Percentiles rank a stretch among this genome's conserved stretches.
Evolutionary conservation across 2,888 invertebrate genomes (phyloP).

Genomic region (Hybos culiciformis): DNA sequence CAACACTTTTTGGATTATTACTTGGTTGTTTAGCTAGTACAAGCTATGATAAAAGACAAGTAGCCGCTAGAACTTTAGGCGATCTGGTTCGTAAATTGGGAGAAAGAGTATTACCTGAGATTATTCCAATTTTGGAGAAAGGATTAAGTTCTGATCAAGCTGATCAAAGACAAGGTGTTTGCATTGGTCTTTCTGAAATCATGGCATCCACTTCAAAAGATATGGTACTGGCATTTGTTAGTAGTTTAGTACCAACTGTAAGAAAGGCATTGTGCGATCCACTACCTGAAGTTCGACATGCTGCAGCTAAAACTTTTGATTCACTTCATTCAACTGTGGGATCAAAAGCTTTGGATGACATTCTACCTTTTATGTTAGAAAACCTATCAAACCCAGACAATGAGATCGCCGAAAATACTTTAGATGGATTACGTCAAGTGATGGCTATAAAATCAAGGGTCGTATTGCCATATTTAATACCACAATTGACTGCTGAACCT

Average conservation of each 20-base stretch:
- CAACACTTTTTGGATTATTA: constrained; percentile 81
- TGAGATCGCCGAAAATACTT: constrained; percentile 69
- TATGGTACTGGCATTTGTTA: constrained; percentile 81
- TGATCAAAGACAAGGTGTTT: constrained; percentile 96
- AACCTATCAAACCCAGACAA: constrained; percentile 60
- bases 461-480: constrained; percentile 90
- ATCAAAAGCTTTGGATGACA: constrained; percentile 87
- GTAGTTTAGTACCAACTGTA: constrained; percentile 86
- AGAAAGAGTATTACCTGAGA: constrained; percentile 93
- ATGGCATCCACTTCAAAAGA: constrained; percentile 93
- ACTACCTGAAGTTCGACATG: constrained; percentile 78
- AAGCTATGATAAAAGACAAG: constrained; percentile 91
- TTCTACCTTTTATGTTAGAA: constrained; percentile 80
- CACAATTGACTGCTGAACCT: constrained; percentile 77
- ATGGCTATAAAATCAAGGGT: constrained; percentile 94
- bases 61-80: constrained; percentile 90
- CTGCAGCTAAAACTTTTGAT: constrained; percentile 95
- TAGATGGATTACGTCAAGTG: constrained; percentile 92
- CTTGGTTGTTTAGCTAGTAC: constrained; percentile 91
- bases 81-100: constrained; percentile 95
- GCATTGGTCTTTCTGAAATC: constrained; percentile 95
- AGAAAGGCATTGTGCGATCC: constrained; percentile 88
- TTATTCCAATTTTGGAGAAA: constrained; percentile 91
- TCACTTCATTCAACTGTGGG: constrained; percentile 90
- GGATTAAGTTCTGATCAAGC: constrained; percentile 82